phyloP scores from a whole-genome alignment of 2,888 invertebrate genomes.

The Spilarctia lutea region DNA sequence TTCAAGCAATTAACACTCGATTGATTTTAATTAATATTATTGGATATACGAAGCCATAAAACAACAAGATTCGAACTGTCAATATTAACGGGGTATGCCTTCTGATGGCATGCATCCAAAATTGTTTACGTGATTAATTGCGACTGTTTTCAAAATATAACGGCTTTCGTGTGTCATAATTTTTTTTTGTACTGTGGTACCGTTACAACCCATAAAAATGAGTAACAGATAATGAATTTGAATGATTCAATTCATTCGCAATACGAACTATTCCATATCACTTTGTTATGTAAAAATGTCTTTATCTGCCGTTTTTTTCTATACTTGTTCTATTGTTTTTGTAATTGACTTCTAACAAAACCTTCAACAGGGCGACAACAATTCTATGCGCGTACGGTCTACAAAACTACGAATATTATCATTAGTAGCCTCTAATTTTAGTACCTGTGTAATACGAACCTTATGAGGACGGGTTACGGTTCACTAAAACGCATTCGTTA shows the following conservation, averaged over 20 bases:
- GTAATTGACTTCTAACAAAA: slow-evolving; percentile 73
- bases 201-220: slow-evolving; percentile 33
- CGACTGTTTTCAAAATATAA: slow-evolving; percentile 14
- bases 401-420: slow-evolving; percentile 78
- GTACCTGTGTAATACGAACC: slow-evolving; percentile 42
- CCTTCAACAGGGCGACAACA: slow-evolving; percentile 73
- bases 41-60: slow-evolving; percentile 14
- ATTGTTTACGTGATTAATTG: slow-evolving; percentile 8
- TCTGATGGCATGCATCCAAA: slow-evolving; percentile 17
- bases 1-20: slow-evolving; percentile 1
- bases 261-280: slow-evolving; percentile 49
- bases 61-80: slow-evolving; percentile 7
- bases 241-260: slow-evolving; percentile 35
- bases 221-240: slow-evolving; percentile 39
- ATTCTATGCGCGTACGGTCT: slow-evolving; percentile 81
- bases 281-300: slow-evolving; percentile 65
- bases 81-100: slow-evolving; percentile 7
- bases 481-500: slow-evolving; percentile 42
- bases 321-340: slow-evolving; percentile 68
- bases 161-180: slow-evolving; percentile 1
- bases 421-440: slow-evolving; percentile 55
- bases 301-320: slow-evolving; percentile 69
- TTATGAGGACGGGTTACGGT: slow-evolving; percentile 35
- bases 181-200: background rate
- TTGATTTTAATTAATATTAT: slow-evolving; percentile 13